Percentiles rank a stretch among this genome's conserved stretches.
phyloP scores from a whole-genome alignment of 1,140 invertebrate species.

The Aphelinus atriplicis region DNA sequence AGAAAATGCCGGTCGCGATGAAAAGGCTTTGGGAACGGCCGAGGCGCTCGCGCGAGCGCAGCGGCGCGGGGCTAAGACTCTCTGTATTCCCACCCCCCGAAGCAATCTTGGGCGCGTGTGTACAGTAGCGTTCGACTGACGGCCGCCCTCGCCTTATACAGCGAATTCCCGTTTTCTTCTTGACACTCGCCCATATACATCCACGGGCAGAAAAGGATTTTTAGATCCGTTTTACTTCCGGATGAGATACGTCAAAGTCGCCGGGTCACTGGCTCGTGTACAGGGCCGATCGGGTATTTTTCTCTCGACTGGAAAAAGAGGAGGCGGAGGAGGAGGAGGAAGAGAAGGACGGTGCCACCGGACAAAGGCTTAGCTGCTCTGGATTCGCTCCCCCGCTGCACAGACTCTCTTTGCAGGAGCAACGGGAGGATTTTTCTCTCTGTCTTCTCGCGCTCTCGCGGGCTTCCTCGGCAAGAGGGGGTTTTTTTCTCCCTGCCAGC shows the following conservation, averaged over 20 bases:
- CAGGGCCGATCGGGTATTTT: conserved; percentile 21
- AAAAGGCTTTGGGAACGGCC: conserved; percentile 14
- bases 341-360: neutral
- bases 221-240: conserved; percentile 35
- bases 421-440: neutral
- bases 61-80: neutral
- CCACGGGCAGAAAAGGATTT: conserved; percentile 25
- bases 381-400: conserved; percentile 7
- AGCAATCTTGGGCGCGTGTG: conserved; percentile 18
- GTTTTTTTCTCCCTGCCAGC: neutral
- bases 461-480: neutral
- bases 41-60: neutral
- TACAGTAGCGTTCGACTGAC: neutral
- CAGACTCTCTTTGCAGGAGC: neutral
- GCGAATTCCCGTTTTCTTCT: conserved; percentile 26
- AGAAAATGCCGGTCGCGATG: conserved; percentile 9
- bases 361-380: conserved; percentile 22
- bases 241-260: conserved; percentile 39
- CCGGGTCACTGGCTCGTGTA: conserved; percentile 27
- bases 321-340: neutral
- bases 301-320: conserved; percentile 9
- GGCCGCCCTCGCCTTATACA: conserved; percentile 18
- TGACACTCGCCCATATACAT: conserved; percentile 27
- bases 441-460: neutral
- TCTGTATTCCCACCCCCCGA: neutral